Percentiles rank a stretch among this genome's conserved stretches.
phyloP scores from a whole-genome alignment of 1,140 invertebrate species.

The Caenorhabditis remanei region DNA sequence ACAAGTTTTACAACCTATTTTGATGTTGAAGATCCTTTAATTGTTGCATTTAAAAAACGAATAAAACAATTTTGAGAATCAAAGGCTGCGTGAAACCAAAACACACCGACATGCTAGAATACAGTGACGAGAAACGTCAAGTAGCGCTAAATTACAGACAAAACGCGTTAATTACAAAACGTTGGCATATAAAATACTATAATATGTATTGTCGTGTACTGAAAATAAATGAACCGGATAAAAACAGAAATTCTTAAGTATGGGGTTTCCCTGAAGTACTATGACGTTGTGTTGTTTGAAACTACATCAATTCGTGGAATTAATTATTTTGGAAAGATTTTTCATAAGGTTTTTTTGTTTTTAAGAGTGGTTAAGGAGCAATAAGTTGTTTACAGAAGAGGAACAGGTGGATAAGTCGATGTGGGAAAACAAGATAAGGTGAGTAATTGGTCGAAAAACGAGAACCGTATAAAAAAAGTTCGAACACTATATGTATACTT shows the following conservation, averaged over 20 bases:
- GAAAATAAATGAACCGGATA: background rate
- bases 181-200: background rate
- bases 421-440: too few species aligned
- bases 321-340: too few species aligned
- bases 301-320: background rate
- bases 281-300: conserved; percentile 33
- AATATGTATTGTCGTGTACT: background rate
- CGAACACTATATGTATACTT: too few species aligned
- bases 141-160: too few species aligned
- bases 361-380: too few species aligned
- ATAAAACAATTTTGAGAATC: conserved; percentile 12
- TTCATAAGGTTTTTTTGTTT: too few species aligned
- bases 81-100: background rate
- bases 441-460: too few species aligned
- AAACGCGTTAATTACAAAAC: too few species aligned
- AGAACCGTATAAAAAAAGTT: too few species aligned
- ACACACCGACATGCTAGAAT: background rate
- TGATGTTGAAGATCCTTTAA: conserved; percentile 3
- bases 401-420: too few species aligned
- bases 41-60: background rate
- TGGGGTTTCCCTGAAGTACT: background rate
- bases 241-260: background rate
- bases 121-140: too few species aligned
- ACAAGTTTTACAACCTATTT: conserved; percentile 31
- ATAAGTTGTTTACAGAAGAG: too few species aligned